A percentile compares a stretch with the other conserved stretches of the same genome.
phyloP scores from a whole-genome alignment of 2,113 vertebrate genomes.

The Psilopogon haemacephalus region DNA sequence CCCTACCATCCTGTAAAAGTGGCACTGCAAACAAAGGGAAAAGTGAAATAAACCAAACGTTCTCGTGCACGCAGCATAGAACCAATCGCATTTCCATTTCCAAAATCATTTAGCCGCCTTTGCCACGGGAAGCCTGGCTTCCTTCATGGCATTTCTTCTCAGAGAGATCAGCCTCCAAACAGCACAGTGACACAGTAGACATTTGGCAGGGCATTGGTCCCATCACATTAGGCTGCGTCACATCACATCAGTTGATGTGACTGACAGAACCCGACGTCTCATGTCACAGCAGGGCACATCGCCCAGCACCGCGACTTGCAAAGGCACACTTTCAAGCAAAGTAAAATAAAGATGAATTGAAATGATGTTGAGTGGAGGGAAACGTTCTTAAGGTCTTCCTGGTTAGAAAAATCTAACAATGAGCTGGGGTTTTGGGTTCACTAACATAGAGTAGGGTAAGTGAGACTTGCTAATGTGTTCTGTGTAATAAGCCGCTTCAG shows the following conservation, averaged over 20 bases:
- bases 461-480: not conserved
- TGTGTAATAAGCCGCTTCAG: not conserved
- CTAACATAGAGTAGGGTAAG: not conserved
- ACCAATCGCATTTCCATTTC: not conserved
- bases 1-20: not conserved
- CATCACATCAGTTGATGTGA: conserved; percentile 64
- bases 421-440: not conserved
- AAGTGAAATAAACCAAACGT: not conserved
- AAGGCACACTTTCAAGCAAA: conserved; percentile 29
- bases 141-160: not conserved
- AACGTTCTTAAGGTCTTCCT: conserved; percentile 22
- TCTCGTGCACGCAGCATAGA: not conserved
- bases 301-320: conserved; percentile 7
- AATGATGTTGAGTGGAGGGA: conserved; percentile 9
- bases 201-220: conserved; percentile 35
- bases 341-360: conserved; percentile 41
- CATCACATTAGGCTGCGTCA: conserved; percentile 45
- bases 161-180: not conserved
- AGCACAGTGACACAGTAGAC: not conserved
- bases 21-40: not conserved
- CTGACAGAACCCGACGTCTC: conserved; percentile 66
- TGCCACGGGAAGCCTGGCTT: not conserved
- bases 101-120: not conserved
- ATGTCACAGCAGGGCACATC: conserved; percentile 43
- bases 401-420: not conserved